Conservation (phyloP, 2,797 vertebrate species). For the Holocentrus rufus region DNA sequence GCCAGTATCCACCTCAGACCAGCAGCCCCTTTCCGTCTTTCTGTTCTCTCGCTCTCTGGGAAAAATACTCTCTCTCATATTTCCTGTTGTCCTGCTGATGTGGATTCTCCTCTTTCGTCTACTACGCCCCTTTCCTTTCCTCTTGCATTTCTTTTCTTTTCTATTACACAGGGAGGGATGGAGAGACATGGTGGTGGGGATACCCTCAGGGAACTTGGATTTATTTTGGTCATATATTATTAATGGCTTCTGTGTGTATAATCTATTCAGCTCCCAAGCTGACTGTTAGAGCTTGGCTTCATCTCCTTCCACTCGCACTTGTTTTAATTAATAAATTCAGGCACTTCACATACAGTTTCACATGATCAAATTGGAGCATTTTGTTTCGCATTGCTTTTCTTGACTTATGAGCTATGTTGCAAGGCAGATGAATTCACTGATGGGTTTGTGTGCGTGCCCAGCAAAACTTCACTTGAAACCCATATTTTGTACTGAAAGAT, state of each 20-base stretch:
- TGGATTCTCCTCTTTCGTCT: conserved; percentile 8
- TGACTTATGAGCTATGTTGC: background rate
- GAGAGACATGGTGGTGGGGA: conserved; percentile 40
- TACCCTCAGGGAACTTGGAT: conserved; percentile 53
- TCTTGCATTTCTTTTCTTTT: conserved; percentile 5
- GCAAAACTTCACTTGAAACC: too few relatives aligned
- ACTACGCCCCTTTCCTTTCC: conserved; percentile 9
- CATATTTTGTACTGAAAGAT: too few relatives aligned
- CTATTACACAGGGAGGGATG: conserved; percentile 7
- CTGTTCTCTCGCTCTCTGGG: background rate
- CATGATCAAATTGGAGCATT: background rate
- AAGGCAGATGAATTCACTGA: background rate
- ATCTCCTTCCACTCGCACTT: conserved; percentile 19
- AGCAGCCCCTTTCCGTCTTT: conserved; percentile 6
- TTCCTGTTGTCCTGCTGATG: conserved; percentile 5
- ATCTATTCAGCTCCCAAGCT: conserved; percentile 69
- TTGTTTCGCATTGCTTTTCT: background rate
- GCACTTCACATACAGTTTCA: conserved; percentile 17
- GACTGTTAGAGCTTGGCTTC: conserved; percentile 63
- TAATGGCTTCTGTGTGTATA: conserved; percentile 60
- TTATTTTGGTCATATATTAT: conserved; percentile 70
- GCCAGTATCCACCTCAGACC: background rate
- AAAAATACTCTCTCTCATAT: background rate
- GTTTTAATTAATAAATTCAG: conserved; percentile 50
- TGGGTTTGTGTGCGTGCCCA: too few relatives aligned